Evolutionary conservation across 2,888 invertebrate species (phyloP).

Genomic region (Gonocerus acuteangulatus): DNA sequence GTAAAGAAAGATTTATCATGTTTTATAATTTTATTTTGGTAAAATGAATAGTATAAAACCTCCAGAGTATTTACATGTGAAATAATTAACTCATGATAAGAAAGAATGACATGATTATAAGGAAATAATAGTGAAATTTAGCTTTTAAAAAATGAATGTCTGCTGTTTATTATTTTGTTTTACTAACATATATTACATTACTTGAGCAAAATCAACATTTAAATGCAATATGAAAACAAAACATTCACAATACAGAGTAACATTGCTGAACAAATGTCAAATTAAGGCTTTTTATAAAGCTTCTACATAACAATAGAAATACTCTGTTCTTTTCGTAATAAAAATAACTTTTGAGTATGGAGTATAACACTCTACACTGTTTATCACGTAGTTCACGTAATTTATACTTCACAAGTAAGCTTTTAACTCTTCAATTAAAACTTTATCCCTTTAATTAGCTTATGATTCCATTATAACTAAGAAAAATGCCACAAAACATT

Average conservation of each 20-base stretch:
- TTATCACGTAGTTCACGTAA: slow-evolving; percentile 16
- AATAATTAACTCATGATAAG: too few species aligned
- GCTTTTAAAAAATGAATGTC: slow-evolving; percentile 5
- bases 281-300: slow-evolving; percentile 8
- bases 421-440: not conserved
- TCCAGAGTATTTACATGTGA: too few species aligned
- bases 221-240: slow-evolving; percentile 29
- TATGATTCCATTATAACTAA: too few species aligned
- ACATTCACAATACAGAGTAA: not conserved
- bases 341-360: slow-evolving; percentile 15
- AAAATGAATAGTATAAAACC: too few species aligned
- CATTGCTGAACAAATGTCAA: slow-evolving; percentile 4
- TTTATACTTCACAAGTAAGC: slow-evolving; percentile 14
- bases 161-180: slow-evolving; percentile 5
- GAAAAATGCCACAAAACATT: too few species aligned
- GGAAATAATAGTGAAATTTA: not conserved
- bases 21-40: too few species aligned
- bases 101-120: too few species aligned
- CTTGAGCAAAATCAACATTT: slow-evolving; percentile 35
- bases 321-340: not conserved
- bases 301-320: not conserved
- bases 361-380: slow-evolving; percentile 32
- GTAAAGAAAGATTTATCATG: too few species aligned
- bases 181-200: slow-evolving; percentile 31
- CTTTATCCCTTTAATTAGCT: too few species aligned